These are phyloP conservation scores for Poecilia picta DNA, from an alignment of 2,797 vertebrate species.

Conservation along the genomic window DNA sequence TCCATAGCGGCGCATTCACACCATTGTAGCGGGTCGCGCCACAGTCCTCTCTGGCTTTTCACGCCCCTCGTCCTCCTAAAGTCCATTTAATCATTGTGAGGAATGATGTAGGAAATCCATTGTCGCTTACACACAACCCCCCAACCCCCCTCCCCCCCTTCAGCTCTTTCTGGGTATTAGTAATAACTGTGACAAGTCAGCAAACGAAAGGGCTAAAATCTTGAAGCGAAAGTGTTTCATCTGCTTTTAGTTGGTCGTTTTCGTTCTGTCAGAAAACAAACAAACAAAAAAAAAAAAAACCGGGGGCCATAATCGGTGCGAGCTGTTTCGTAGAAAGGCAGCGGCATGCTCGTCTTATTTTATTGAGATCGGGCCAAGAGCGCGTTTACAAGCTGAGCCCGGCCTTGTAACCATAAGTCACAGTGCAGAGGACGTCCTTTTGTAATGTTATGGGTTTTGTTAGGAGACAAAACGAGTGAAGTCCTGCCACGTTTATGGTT, in stretches of 20 bases:
- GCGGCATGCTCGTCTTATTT: conserved; percentile 46
- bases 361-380: conserved; percentile 54
- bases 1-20: conserved; percentile 55
- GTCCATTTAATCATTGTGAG: conserved; percentile 78
- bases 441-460: conserved; percentile 12
- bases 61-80: conserved; percentile 66
- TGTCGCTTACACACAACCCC: conserved; percentile 30
- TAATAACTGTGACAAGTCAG: conserved; percentile 70
- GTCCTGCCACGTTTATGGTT: neutral
- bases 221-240: conserved; percentile 41
- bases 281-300: neutral
- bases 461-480: conserved; percentile 15
- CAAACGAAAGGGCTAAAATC: conserved; percentile 49
- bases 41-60: conserved; percentile 61
- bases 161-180: conserved; percentile 40
- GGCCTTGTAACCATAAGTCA: conserved; percentile 48
- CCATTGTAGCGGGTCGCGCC: conserved; percentile 62
- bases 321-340: conserved; percentile 21
- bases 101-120: conserved; percentile 78
- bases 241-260: conserved; percentile 51
- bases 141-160: conserved; percentile 4
- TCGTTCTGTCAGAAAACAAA: conserved; percentile 30
- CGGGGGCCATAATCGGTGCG: neutral
- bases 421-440: conserved; percentile 29
- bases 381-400: conserved; percentile 47